These are phyloP conservation scores for Turnix velox DNA, from an alignment of 2,113 vertebrate genomes.

Conservation along the genomic window DNA sequence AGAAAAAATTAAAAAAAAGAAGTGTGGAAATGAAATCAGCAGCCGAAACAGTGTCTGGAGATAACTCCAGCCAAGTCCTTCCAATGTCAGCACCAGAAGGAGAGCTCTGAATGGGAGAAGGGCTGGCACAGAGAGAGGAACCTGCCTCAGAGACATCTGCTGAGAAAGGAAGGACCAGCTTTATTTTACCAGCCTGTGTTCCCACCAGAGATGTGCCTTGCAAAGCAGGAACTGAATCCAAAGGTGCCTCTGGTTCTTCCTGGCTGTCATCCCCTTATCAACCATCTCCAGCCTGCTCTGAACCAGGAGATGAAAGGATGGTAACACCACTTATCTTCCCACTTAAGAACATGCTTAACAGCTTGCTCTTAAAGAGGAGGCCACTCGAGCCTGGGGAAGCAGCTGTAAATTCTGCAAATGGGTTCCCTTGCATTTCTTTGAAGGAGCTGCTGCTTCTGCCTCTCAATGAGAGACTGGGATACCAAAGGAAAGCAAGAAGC, in stretches of 20 bases:
- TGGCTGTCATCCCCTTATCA: conserved; percentile 17
- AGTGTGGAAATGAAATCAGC: not conserved
- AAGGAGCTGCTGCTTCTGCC: conserved; percentile 12
- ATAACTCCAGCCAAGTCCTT: conserved; percentile 6
- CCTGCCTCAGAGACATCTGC: conserved; percentile 37
- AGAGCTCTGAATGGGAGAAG: not conserved
- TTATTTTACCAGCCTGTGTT: conserved; percentile 57
- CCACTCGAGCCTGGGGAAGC: not conserved
- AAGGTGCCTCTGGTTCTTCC: conserved; percentile 35
- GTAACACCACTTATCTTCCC: conserved; percentile 33
- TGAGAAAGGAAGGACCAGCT: conserved; percentile 38
- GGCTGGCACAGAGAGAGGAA: conserved; percentile 23
- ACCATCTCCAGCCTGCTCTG: conserved; percentile 37
- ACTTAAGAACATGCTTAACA: conserved; percentile 49
- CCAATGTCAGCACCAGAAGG: conserved; percentile 38
- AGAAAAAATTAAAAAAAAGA: not conserved
- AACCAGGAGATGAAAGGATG: conserved; percentile 52
- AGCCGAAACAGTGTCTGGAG: conserved; percentile 36
- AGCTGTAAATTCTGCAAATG: conserved; percentile 42
- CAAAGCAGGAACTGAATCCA: conserved; percentile 52
- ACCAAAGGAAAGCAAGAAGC: not conserved
- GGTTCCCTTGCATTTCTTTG: not conserved
- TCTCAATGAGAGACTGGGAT: not conserved
- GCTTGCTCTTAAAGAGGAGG: conserved; percentile 17
- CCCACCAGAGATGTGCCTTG: conserved; percentile 27